Evolutionary conservation across 2,113 vertebrate species (phyloP).

Genomic region (Melierax canorus): DNA sequence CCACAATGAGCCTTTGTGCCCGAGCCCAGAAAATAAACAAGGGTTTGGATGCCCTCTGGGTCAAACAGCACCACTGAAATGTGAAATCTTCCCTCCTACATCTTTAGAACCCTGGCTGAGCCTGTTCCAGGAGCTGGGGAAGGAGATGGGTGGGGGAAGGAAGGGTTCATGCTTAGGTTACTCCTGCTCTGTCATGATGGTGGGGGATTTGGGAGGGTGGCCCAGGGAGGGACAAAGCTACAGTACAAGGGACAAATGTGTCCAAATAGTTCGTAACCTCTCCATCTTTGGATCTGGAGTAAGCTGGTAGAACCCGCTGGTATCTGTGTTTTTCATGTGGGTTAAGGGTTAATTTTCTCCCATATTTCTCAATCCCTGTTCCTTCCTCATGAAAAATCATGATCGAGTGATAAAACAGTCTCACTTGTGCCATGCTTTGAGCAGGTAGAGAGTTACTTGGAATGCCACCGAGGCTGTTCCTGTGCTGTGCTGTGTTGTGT

Average conservation of each 20-base stretch:
- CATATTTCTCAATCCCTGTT: constrained; percentile 23
- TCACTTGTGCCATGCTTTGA: background rate
- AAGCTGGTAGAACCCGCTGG: constrained; percentile 26
- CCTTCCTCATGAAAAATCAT: constrained; percentile 14
- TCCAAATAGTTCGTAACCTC: background rate
- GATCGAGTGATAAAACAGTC: constrained; percentile 31
- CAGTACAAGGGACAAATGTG: background rate
- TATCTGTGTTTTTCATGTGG: constrained; percentile 20
- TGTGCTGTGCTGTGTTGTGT: background rate
- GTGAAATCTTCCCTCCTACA: background rate
- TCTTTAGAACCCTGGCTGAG: background rate
- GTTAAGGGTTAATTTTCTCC: constrained; percentile 22
- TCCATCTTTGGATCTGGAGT: background rate
- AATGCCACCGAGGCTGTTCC: constrained; percentile 43
- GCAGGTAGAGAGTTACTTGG: constrained; percentile 18
- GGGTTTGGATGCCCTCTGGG: constrained; percentile 29
- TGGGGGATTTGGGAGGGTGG: background rate
- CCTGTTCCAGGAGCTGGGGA: background rate
- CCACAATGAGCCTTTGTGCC: background rate
- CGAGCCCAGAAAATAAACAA: constrained; percentile 50
- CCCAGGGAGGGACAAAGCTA: background rate
- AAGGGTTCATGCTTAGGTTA: background rate
- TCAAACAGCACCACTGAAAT: constrained; percentile 7
- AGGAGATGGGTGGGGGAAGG: background rate
- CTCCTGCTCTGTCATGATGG: background rate